A percentile compares a stretch with the other conserved stretches of the same genome.
phyloP scores from a whole-genome alignment of 2,888 invertebrate species.

The Rosalia funebris region DNA sequence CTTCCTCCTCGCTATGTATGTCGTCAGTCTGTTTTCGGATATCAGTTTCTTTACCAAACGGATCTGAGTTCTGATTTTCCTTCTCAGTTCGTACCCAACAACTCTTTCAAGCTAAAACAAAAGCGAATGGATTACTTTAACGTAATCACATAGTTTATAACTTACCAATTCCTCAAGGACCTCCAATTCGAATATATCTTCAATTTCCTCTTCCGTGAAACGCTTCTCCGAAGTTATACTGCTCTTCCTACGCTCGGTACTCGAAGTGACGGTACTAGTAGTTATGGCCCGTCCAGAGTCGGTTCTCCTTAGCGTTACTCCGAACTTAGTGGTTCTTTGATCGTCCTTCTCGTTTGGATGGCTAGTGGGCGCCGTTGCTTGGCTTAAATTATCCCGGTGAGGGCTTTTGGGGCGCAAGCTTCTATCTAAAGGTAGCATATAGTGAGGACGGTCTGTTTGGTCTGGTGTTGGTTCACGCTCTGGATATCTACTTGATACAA shows the following conservation, averaged over 20 bases:
- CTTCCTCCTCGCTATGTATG: slow-evolving; percentile 47
- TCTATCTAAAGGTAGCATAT: slow-evolving; percentile 58
- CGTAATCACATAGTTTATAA: slow-evolving; percentile 36
- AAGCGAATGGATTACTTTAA: not conserved
- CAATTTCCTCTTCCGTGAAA: slow-evolving; percentile 69
- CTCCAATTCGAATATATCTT: slow-evolving; percentile 77
- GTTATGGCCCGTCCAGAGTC: slow-evolving; percentile 67
- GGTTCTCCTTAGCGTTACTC: slow-evolving; percentile 72
- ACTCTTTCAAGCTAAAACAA: slow-evolving; percentile 57
- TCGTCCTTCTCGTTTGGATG: slow-evolving; percentile 50
- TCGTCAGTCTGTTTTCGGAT: slow-evolving; percentile 55
- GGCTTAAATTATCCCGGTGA: slow-evolving; percentile 1
- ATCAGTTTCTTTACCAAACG: slow-evolving; percentile 75
- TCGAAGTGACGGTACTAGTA: slow-evolving; percentile 61
- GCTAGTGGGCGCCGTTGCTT: slow-evolving; percentile 10
- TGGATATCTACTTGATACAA: not conserved
- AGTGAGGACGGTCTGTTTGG: slow-evolving; percentile 55
- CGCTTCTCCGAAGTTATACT: slow-evolving; percentile 64
- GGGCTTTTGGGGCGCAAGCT: slow-evolving; percentile 12
- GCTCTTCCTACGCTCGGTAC: slow-evolving; percentile 64
- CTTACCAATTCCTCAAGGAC: slow-evolving; percentile 78
- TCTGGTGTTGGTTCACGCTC: slow-evolving; percentile 13
- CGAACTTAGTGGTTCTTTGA: slow-evolving; percentile 69
- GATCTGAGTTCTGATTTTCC: slow-evolving; percentile 81
- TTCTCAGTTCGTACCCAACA: slow-evolving; percentile 79